Evolutionary conservation across 2,888 invertebrate species (phyloP), one percentile per base, ranked within the genome.

Genomic region (Pocota personata): DNA sequence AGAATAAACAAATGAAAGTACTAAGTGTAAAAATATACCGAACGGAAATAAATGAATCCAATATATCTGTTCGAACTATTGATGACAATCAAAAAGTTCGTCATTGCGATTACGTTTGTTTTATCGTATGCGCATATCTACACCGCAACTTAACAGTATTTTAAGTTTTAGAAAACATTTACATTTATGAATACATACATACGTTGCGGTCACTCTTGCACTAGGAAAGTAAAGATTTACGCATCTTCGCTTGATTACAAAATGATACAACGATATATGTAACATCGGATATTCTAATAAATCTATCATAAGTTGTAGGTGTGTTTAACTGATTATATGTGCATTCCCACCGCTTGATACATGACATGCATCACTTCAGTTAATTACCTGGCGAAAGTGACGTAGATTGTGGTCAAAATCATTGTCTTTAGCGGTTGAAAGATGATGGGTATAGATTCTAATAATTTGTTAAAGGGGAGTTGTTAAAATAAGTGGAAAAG

Each of bases 331-430:
- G n/a, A 43, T 16, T 43, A 37, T 57, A 27, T 14, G 48, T 32
- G 19, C 27, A 16, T 19, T 60, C 19, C 12, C 48, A 60, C 21
- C 19, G 37, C 24, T 27, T 12, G 50, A 76, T 52, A 52, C 24
- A 40, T 40, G 48, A 76, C 35, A 10, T 32, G 14, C 3, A 21
- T 14, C 30, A n/a, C n/a, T 64, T 16, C 48, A 48, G 40, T 32
- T 75, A 64, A 64, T 79, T 64, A 84, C 50, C 43, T 69, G 50
- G 30, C 16, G 35, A 79, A 71, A 75, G 37, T 84, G 84, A 84
- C 84, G 84, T 84, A 79, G 35, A 46, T 79, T 84, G 84, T 46
- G 79, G 79, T 75, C 71, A 21, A 50, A 58, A 58, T 79, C 60
- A 77, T 69, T 58, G 69, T 14, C 60, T 24, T 52, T 27, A 32